Evolutionary conservation across 1,140 invertebrate species (phyloP).

Genomic region (Magallana gigas): DNA sequence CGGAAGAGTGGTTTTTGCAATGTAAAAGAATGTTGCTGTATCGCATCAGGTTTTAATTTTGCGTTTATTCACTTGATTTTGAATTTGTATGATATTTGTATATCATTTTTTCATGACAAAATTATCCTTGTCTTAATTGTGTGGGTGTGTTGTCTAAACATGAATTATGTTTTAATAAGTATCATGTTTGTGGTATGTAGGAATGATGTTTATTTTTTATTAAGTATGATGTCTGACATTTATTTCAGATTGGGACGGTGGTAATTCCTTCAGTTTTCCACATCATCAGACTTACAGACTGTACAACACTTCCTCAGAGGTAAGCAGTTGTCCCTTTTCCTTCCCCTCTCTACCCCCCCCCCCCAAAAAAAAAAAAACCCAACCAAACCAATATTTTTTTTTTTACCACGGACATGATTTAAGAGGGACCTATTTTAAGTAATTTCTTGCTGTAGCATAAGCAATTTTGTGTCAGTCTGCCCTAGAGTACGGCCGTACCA

Average conservation of each 20-base stretch:
- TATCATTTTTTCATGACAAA: neutral
- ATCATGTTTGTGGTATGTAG: neutral
- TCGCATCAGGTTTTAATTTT: neutral
- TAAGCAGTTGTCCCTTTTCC: neutral
- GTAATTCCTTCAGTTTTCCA: constrained; percentile 1
- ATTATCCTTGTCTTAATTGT: neutral
- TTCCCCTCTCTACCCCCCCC: too few relatives aligned
- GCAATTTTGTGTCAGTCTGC: too few relatives aligned
- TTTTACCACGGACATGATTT: too few relatives aligned
- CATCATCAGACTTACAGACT: neutral
- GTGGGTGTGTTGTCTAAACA: constrained; percentile 4
- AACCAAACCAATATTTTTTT: too few relatives aligned
- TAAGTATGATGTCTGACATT: neutral
- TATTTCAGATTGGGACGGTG: constrained; percentile 14
- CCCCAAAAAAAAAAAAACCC: too few relatives aligned
- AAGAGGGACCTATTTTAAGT: too few relatives aligned
- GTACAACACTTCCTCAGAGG: constrained; percentile 22
- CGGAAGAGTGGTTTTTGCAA: constrained; percentile 6
- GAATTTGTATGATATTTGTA: neutral
- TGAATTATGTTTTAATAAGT: neutral
- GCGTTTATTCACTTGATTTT: neutral
- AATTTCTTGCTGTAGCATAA: too few relatives aligned
- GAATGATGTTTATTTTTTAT: neutral
- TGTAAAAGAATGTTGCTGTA: neutral
- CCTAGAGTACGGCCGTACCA: too few relatives aligned